Evolutionary conservation across 2,888 invertebrate species (phyloP).

Genomic region (Leptogaster cylindrica): DNA sequence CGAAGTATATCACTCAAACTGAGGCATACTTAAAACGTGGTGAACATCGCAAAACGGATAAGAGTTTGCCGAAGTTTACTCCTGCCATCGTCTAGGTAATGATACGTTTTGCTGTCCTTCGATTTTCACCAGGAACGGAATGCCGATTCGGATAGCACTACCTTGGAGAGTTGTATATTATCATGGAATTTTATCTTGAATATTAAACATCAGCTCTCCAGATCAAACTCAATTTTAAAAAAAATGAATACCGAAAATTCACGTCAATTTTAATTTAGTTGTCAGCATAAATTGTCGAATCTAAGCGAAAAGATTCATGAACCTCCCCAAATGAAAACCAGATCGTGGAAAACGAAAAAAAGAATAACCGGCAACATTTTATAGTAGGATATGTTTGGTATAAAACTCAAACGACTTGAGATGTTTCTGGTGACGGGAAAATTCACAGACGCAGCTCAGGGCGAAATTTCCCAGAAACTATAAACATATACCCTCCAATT

Average conservation of each 20-base stretch:
- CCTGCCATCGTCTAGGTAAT: neutral
- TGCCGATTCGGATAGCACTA: neutral
- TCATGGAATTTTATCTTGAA: neutral
- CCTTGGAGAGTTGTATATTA: neutral
- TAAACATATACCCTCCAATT: neutral
- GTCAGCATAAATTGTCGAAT: neutral
- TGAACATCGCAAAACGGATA: slow-evolving; percentile 18
- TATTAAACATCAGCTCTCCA: neutral
- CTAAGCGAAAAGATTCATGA: neutral
- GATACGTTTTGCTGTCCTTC: neutral
- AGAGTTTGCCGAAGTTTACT: slow-evolving; percentile 5
- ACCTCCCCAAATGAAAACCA: too few relatives aligned
- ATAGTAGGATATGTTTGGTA: neutral
- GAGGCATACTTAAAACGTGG: slow-evolving; percentile 18
- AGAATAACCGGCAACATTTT: neutral
- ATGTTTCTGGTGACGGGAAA: neutral
- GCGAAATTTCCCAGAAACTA: neutral
- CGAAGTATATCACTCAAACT: slow-evolving; percentile 33
- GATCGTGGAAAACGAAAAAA: too few relatives aligned
- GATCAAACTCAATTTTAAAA: neutral
- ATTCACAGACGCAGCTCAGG: neutral
- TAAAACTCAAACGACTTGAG: neutral
- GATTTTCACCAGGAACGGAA: too few relatives aligned
- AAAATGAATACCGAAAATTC: neutral
- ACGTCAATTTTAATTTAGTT: neutral